Percentiles rank a stretch among this genome's conserved stretches.
These are phyloP conservation scores for Spondyliosoma cantharus DNA, from an alignment of 2,797 vertebrate species.

Conservation along the genomic window DNA sequence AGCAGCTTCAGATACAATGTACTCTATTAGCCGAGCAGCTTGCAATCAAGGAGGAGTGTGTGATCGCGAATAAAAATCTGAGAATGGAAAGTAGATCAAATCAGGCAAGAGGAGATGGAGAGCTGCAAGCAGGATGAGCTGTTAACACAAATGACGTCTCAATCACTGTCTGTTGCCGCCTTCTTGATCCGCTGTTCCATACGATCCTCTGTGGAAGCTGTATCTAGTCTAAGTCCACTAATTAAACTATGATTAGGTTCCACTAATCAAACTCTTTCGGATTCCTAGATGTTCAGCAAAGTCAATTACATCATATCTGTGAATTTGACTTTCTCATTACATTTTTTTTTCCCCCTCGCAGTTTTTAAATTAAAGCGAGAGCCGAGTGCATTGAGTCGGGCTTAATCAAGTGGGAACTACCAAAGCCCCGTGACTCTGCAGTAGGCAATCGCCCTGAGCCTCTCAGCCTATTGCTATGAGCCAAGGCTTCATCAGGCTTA, in stretches of 20 bases:
- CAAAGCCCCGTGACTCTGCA: constrained; percentile 82
- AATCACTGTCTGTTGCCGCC: constrained; percentile 65
- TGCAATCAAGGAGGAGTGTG: constrained; percentile 62
- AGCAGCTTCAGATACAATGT: constrained; percentile 55
- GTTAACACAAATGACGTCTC: constrained; percentile 69
- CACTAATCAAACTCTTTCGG: constrained; percentile 81
- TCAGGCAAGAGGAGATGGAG: constrained; percentile 55
- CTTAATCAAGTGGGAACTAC: constrained; percentile 87
- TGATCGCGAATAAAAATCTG: constrained; percentile 57
- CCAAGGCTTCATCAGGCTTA: constrained; percentile 83
- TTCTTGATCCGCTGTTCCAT: constrained; percentile 50
- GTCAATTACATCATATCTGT: constrained; percentile 85
- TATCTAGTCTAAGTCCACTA: constrained; percentile 77
- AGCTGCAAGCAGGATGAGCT: constrained; percentile 48
- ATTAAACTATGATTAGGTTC: constrained; percentile 85
- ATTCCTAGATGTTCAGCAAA: constrained; percentile 84
- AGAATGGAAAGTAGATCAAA: constrained; percentile 62
- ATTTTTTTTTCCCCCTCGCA: constrained; percentile 68
- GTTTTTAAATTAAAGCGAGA: constrained; percentile 83
- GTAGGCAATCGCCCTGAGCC: constrained; percentile 81
- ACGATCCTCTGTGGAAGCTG: constrained; percentile 47
- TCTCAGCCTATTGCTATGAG: constrained; percentile 75
- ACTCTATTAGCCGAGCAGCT: constrained; percentile 63
- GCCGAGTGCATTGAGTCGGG: constrained; percentile 74
- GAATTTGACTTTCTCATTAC: constrained; percentile 87